phyloP scores from a whole-genome alignment of 2,888 invertebrate genomes.

The Drosophila austrosaltans region DNA sequence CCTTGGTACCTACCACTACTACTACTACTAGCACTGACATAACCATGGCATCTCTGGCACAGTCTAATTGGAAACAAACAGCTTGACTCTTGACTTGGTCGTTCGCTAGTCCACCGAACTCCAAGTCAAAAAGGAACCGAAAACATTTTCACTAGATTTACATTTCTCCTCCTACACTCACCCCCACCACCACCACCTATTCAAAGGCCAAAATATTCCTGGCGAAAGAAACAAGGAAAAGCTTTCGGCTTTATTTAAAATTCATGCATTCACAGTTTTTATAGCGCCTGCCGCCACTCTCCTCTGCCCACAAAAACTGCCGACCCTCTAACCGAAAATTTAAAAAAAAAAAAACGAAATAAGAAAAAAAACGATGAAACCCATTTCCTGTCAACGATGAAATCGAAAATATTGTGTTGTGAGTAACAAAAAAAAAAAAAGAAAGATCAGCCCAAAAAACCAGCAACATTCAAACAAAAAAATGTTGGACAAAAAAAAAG shows the following conservation, averaged over 20 bases:
- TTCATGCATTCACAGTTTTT: conserved; percentile 70
- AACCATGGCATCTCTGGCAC: conserved; percentile 33
- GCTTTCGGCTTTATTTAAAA: conserved; percentile 62
- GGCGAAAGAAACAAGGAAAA: conserved; percentile 28
- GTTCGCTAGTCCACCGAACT: conserved; percentile 19
- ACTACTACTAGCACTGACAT: not conserved
- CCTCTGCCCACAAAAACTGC: conserved; percentile 38
- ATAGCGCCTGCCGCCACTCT: conserved; percentile 31
- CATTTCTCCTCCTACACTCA: conserved; percentile 53
- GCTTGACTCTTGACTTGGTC: conserved; percentile 46
- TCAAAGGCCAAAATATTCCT: conserved; percentile 67
- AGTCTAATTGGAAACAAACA: conserved; percentile 75
- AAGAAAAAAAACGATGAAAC: conserved; percentile 39
- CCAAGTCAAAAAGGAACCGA: conserved; percentile 63
- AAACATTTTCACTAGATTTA: conserved; percentile 66
- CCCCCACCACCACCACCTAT: conserved; percentile 1
- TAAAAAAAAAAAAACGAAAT: conserved; percentile 24
- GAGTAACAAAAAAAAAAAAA: conserved; percentile 21
- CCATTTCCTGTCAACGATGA: conserved; percentile 63
- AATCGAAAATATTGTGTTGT: conserved; percentile 73
- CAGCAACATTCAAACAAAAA: not conserved
- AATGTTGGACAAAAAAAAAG: not conserved
- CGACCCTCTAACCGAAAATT: conserved; percentile 11
- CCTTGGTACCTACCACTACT: conserved; percentile 48
- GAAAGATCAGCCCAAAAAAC: not conserved